These are phyloP conservation scores for Botia kubotai DNA, from an alignment of 2,797 vertebrate genomes.

Conservation along the genomic window DNA sequence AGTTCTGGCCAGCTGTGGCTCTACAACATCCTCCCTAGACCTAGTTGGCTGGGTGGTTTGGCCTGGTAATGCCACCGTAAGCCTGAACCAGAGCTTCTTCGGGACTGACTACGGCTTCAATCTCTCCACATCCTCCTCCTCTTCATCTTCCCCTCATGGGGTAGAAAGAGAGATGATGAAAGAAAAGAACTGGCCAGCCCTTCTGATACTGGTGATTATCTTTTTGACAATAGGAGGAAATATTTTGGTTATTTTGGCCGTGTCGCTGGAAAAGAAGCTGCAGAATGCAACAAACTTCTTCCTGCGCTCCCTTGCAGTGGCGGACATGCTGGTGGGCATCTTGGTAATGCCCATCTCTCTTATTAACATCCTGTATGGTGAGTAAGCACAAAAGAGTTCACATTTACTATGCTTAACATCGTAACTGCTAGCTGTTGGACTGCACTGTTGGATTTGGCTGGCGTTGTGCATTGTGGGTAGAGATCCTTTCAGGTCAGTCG, in stretches of 20 bases:
- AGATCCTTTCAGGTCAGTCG: neutral
- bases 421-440: neutral
- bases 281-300: conserved; percentile 90
- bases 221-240: conserved; percentile 86
- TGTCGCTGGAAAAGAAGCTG: conserved; percentile 87
- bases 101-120: conserved; percentile 34
- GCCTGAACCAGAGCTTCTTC: conserved; percentile 57
- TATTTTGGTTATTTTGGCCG: conserved; percentile 87
- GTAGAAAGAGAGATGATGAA: conserved; percentile 53
- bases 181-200: conserved; percentile 86
- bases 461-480: neutral
- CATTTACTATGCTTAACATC: neutral
- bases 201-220: conserved; percentile 83
- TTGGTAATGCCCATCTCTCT: conserved; percentile 89
- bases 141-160: conserved; percentile 22
- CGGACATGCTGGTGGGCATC: conserved; percentile 90
- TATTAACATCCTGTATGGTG: conserved; percentile 85
- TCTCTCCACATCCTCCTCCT: conserved; percentile 27
- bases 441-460: neutral
- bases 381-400: conserved; percentile 66
- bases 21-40: conserved; percentile 58
- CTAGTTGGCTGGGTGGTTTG: conserved; percentile 56
- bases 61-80: conserved; percentile 56
- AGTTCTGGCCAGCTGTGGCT: conserved; percentile 44
- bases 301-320: conserved; percentile 86